phyloP scores from a whole-genome alignment of 2,797 vertebrate genomes.

The Euphonia xanthogaster region DNA sequence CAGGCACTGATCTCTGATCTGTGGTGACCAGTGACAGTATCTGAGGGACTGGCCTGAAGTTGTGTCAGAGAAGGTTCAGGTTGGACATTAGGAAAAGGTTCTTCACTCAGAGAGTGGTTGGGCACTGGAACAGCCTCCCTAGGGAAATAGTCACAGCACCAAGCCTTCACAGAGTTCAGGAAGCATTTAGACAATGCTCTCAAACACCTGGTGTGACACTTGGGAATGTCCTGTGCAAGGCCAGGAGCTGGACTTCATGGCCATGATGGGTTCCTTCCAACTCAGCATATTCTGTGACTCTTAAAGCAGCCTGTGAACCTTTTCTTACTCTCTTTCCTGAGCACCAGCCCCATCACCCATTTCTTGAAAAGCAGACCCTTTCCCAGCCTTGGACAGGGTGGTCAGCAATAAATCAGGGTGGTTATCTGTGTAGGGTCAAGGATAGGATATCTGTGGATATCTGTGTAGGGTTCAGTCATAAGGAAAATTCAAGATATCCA shows the following conservation, averaged over 20 bases:
- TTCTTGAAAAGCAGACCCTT: neutral
- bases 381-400: neutral
- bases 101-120: fast-evolving
- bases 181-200: neutral
- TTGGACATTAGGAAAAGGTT: neutral
- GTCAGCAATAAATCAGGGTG: neutral
- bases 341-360: neutral
- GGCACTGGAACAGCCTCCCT: neutral
- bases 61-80: neutral
- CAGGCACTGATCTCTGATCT: neutral
- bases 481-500: neutral
- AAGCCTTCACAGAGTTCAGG: neutral
- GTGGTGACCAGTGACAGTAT: neutral
- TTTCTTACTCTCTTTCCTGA: neutral
- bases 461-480: neutral
- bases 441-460: neutral
- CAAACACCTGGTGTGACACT: no score
- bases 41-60: fast-evolving
- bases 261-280: neutral
- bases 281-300: neutral
- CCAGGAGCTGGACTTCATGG: neutral
- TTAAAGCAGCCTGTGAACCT: neutral
- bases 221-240: neutral
- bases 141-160: neutral
- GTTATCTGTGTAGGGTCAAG: neutral